Evolutionary conservation across 2,797 vertebrate genomes (phyloP), one percentile per base, ranked within the genome.

Genomic region (Sebastolobus alascanus): DNA sequence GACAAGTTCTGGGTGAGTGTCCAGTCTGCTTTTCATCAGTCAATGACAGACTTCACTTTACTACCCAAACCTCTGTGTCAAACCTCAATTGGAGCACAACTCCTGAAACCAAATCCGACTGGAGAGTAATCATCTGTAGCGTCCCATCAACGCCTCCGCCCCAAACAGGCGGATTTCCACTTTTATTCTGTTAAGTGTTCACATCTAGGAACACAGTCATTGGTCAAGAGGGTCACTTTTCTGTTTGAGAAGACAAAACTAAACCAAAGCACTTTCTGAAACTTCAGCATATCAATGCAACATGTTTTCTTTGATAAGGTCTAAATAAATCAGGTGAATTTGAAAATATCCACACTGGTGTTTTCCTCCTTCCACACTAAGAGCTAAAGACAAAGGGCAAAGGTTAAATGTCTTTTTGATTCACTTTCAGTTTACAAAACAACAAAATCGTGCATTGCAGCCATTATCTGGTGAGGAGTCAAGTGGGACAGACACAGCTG

Each of bases 11-110:
- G 67, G 38, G 0, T 38, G n/a, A 86, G 38, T 76, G 78, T 90
- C 63, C 59, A 50, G 71, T 68, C 89, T 90, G 88, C 70, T 80
- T 86, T 85, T 81, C 73, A 84, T 93, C 85, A 84, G 31, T 84
- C 78, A 82, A 31, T 81, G 85, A 87, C 69, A 82, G 40, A 76
- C 79, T 83, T 75, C 13, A 75, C 37, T 89, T 80, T 29, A 56
- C 56, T 77, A 37, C 73, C 68, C 78, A 86, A 81, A 80, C 37
- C 54, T 60, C 59, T 77, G 60, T 76, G 60, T 82, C 77, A 85
- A 83, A 80, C 80, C 79, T 73, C 73, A 79, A 75, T 8, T 80
- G 72, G 86, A 79, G 60, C 76, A 50, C 63, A 72, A 81, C 59
- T 82, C 54, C 55, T 72, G 84, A 68, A 90, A 90, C 85, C 63